These are phyloP conservation scores for Varanus komodoensis DNA, from an alignment of 2,113 vertebrate genomes.

Conservation along the genomic window DNA sequence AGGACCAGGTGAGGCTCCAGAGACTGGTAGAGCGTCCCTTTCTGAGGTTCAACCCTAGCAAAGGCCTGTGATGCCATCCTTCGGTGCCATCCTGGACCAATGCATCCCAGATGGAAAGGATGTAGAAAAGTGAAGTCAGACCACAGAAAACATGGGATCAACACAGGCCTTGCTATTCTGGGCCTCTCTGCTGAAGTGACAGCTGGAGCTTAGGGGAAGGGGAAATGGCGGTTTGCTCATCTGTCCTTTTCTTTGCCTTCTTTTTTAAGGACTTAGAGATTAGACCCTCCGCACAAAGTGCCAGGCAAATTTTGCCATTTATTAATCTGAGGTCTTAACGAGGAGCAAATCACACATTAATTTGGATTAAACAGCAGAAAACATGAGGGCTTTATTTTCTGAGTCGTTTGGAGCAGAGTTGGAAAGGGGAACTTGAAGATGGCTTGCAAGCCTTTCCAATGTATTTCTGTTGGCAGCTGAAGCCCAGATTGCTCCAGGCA, in stretches of 20 bases:
- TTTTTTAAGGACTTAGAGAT: constrained; percentile 7
- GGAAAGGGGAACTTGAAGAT: neutral
- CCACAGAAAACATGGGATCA: neutral
- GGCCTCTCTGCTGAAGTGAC: neutral
- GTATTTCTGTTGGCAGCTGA: too few species aligned
- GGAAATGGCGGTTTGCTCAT: neutral
- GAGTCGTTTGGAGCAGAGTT: accelerated
- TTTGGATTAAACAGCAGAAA: constrained; percentile 40
- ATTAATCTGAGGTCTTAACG: constrained; percentile 38
- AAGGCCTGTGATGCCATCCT: neutral
- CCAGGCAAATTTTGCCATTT: neutral
- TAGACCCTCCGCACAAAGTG: neutral
- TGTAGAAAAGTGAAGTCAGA: neutral
- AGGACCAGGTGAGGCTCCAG: too few species aligned
- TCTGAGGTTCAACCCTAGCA: too few species aligned
- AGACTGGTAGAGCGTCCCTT: too few species aligned
- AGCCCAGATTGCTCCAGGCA: neutral
- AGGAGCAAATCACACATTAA: constrained; percentile 59
- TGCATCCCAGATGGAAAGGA: neutral
- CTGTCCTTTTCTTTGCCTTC: neutral
- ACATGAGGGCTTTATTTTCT: constrained; percentile 22
- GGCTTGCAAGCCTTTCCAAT: accelerated
- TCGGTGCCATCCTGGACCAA: neutral
- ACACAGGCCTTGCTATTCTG: neutral
- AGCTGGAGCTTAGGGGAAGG: neutral